Conservation (phyloP, 2,888 invertebrate species). For the Ferrisia virgata region DNA sequence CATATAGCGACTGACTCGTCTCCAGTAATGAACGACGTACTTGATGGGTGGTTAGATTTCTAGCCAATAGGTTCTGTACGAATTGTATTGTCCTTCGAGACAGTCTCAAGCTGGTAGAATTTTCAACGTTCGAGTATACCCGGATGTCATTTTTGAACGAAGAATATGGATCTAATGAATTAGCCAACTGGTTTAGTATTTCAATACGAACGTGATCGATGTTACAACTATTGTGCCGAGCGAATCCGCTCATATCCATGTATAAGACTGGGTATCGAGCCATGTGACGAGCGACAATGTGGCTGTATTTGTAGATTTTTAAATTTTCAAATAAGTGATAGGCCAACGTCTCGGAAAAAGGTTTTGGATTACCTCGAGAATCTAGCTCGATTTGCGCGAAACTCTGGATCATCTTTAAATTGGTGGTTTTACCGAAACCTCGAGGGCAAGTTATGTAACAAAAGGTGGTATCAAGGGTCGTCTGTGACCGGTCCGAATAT, state of each 20-base stretch:
- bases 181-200: neutral
- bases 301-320: neutral
- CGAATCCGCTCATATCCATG: neutral
- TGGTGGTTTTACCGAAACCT: neutral
- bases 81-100: neutral
- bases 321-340: neutral
- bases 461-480: neutral
- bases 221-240: neutral
- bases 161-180: neutral
- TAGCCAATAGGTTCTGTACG: neutral
- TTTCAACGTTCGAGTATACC: neutral
- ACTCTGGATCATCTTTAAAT: neutral
- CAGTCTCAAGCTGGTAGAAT: neutral
- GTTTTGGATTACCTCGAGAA: neutral
- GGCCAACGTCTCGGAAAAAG: neutral
- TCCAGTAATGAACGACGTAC: neutral
- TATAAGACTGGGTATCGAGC: neutral
- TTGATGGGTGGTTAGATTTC: neutral
- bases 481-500: no score
- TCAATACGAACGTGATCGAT: neutral
- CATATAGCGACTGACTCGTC: neutral
- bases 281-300: neutral
- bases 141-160: neutral
- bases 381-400: neutral
- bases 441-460: neutral